These are phyloP conservation scores for Andrena marginata DNA, from an alignment of 2,888 invertebrate genomes.

Conservation along the genomic window DNA sequence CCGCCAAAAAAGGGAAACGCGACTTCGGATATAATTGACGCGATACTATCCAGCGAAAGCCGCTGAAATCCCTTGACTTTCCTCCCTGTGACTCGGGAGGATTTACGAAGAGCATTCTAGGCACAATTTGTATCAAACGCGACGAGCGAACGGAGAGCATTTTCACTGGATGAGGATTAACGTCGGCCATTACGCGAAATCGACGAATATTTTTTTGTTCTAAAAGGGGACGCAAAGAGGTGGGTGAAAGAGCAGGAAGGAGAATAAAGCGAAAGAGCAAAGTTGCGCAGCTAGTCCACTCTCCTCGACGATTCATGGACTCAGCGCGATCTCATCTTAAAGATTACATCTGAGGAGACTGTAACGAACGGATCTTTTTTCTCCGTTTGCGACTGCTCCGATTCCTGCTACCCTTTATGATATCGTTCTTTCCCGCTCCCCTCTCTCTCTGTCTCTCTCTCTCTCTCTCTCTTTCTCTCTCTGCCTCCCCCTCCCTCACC, in stretches of 20 bases:
- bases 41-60: neutral
- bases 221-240: neutral
- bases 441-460: neutral
- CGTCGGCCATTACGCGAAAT: constrained; percentile 45
- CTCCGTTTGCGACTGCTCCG: constrained; percentile 67
- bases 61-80: neutral
- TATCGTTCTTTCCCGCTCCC: constrained; percentile 64
- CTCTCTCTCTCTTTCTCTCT: constrained; percentile 29
- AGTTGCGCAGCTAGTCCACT: constrained; percentile 58
- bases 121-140: constrained; percentile 5
- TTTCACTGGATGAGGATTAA: constrained; percentile 39
- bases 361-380: constrained; percentile 72
- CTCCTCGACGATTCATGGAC: constrained; percentile 73
- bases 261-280: constrained; percentile 43
- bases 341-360: constrained; percentile 74
- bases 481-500: constrained; percentile 39
- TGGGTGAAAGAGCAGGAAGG: constrained; percentile 1
- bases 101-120: constrained; percentile 7
- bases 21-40: constrained; percentile 43
- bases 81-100: neutral
- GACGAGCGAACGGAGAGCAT: constrained; percentile 5
- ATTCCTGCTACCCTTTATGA: constrained; percentile 77
- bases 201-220: constrained; percentile 30
- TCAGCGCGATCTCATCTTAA: constrained; percentile 78
- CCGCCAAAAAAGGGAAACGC: constrained; percentile 13